These are phyloP conservation scores for Drosophila murphyi DNA, from an alignment of 1,140 invertebrate species.

Conservation along the genomic window DNA sequence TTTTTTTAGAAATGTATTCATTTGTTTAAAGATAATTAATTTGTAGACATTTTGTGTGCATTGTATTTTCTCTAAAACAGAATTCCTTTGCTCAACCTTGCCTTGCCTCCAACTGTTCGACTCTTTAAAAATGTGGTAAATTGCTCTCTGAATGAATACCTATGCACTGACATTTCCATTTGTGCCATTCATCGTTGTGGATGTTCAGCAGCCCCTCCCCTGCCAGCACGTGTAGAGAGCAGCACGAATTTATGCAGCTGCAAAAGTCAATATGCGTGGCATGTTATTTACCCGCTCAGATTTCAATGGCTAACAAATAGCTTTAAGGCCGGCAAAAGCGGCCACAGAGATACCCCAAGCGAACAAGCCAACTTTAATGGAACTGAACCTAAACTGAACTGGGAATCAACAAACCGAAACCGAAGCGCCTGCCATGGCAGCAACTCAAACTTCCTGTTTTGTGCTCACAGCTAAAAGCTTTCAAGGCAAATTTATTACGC, in stretches of 20 bases:
- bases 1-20: too few relatives aligned
- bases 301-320: constrained; percentile 72
- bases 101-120: background rate
- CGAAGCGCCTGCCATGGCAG: constrained; percentile 35
- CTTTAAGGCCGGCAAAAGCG: constrained; percentile 72
- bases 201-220: too few relatives aligned
- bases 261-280: constrained; percentile 73
- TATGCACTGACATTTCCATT: constrained; percentile 17
- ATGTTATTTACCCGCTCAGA: constrained; percentile 51
- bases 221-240: background rate
- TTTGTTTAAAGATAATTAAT: too few relatives aligned
- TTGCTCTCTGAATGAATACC: constrained; percentile 13
- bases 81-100: background rate
- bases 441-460: constrained; percentile 55
- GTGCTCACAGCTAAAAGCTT: constrained; percentile 62
- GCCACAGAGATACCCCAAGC: constrained; percentile 41
- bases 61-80: background rate
- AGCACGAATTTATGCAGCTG: constrained; percentile 48
- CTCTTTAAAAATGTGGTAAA: background rate
- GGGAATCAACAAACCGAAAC: constrained; percentile 27
- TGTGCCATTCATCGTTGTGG: constrained; percentile 1
- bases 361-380: constrained; percentile 25
- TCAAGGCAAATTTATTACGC: constrained; percentile 58
- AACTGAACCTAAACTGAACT: constrained; percentile 2
- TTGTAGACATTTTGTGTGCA: background rate